phyloP scores from a whole-genome alignment of 2,888 invertebrate species.

The Ormyrus pomaceus region DNA sequence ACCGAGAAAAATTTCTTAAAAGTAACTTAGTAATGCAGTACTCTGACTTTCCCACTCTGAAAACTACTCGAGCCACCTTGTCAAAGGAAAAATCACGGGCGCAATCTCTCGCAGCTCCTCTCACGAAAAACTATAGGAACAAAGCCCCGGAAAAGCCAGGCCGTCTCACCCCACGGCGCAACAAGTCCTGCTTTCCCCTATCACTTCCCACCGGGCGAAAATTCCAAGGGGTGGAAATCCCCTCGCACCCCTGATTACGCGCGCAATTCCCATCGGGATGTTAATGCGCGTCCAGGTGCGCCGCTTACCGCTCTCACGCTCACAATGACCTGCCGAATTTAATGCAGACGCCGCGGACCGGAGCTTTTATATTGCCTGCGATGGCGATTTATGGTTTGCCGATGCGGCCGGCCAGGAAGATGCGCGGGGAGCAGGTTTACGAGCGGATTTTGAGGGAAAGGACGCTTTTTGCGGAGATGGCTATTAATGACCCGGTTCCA shows the following conservation, averaged over 20 bases:
- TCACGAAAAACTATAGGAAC: too few relatives aligned
- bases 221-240: slow-evolving; percentile 33
- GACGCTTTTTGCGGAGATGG: slow-evolving; percentile 1
- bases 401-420: not conserved
- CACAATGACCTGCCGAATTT: slow-evolving; percentile 46
- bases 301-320: slow-evolving; percentile 18
- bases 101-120: too few relatives aligned
- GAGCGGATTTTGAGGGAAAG: slow-evolving; percentile 21
- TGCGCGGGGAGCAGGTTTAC: slow-evolving; percentile 17
- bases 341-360: not conserved
- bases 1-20: too few relatives aligned
- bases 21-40: too few relatives aligned
- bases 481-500: slow-evolving; percentile 6
- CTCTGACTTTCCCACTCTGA: too few relatives aligned
- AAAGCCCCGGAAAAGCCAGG: too few relatives aligned
- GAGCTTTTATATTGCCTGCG: not conserved
- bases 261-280: slow-evolving; percentile 41
- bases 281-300: slow-evolving; percentile 47
- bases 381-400: slow-evolving; percentile 17
- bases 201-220: not conserved
- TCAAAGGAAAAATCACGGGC: too few relatives aligned
- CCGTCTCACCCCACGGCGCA: not conserved
- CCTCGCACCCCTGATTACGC: slow-evolving; percentile 27
- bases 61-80: too few relatives aligned
- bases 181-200: slow-evolving; percentile 26